Evolutionary conservation across 2,113 vertebrate genomes (phyloP).

Genomic region (Ctenomys sociabilis): DNA sequence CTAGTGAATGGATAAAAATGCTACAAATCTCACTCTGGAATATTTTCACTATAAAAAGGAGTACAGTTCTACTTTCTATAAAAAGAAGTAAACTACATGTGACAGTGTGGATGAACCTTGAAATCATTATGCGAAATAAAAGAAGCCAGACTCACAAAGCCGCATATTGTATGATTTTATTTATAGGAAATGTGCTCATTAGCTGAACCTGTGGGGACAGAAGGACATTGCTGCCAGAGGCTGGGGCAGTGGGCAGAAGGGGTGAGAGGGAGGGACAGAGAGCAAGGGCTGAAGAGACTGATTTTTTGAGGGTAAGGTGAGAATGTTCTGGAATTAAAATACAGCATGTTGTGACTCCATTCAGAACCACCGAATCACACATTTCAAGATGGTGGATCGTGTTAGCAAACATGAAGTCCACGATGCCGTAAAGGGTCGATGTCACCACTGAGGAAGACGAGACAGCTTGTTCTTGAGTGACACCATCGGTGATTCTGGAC

Average conservation of each 20-base stretch:
- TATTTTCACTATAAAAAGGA: neutral
- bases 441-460: neutral
- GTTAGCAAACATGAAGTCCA: neutral
- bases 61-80: neutral
- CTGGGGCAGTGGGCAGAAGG: neutral
- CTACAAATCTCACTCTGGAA: neutral
- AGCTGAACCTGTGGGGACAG: neutral
- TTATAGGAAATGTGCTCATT: neutral
- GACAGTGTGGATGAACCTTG: neutral
- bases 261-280: neutral
- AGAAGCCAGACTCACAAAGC: neutral
- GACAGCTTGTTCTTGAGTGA: neutral
- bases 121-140: constrained; percentile 27
- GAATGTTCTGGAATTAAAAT: neutral
- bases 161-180: neutral
- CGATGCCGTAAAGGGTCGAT: neutral
- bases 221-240: neutral
- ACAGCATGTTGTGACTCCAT: neutral
- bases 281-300: neutral
- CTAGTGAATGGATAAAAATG: neutral
- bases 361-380: neutral
- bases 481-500: neutral
- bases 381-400: neutral
- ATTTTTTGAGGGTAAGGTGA: neutral
- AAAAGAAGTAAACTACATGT: neutral